phyloP scores from a whole-genome alignment of 2,113 vertebrate species.

The Dendropsophus ebraccatus region DNA sequence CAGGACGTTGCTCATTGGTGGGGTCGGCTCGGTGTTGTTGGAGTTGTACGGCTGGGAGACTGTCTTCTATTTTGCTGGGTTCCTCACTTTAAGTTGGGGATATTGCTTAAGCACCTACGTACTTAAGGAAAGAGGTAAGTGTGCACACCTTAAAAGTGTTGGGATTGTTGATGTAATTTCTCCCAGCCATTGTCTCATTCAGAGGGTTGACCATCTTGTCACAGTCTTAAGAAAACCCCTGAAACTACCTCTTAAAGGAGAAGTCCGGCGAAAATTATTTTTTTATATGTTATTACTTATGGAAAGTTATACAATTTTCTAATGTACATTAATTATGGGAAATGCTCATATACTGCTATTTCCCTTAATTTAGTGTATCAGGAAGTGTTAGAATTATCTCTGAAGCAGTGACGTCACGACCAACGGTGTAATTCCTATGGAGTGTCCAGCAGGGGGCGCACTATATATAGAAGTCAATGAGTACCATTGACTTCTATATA shows the following conservation, averaged over 20 bases:
- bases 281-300: too few relatives aligned
- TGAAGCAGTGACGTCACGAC: too few relatives aligned
- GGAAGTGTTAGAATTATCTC: too few relatives aligned
- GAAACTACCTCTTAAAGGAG: neutral
- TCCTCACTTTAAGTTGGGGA: constrained; percentile 89
- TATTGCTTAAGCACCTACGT: constrained; percentile 91
- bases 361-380: too few relatives aligned
- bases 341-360: too few relatives aligned
- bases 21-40: constrained; percentile 87
- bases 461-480: too few relatives aligned
- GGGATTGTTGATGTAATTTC: neutral
- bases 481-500: too few relatives aligned
- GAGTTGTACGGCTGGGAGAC: constrained; percentile 91
- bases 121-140: constrained; percentile 83
- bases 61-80: constrained; percentile 89
- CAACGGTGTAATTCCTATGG: too few relatives aligned
- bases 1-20: constrained; percentile 89
- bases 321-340: too few relatives aligned
- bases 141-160: fast-evolving
- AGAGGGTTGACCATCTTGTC: neutral
- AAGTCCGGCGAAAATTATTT: too few relatives aligned
- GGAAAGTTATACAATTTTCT: too few relatives aligned
- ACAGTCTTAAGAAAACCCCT: neutral
- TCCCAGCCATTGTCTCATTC: neutral
- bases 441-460: too few relatives aligned